These are phyloP conservation scores for Masticophis lateralis DNA, from an alignment of 2,797 vertebrate genomes.

Conservation along the genomic window DNA sequence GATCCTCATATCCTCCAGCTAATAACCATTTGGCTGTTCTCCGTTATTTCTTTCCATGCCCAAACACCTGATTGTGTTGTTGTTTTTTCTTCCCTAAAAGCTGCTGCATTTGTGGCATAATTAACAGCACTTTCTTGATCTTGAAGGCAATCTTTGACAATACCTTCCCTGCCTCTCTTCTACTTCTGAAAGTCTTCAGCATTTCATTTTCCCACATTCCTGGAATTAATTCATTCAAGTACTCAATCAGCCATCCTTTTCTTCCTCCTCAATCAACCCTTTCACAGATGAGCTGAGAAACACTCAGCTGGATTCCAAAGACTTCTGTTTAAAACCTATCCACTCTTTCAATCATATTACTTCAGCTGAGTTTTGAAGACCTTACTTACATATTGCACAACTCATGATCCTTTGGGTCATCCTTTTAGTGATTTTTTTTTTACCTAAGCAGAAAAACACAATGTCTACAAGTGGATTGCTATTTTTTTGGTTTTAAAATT, in stretches of 20 bases:
- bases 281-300: background rate
- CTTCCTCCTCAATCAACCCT: background rate
- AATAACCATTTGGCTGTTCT: background rate
- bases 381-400: background rate
- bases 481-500: background rate
- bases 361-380: background rate
- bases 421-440: background rate
- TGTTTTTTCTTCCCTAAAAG: background rate
- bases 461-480: background rate
- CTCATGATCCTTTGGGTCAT: background rate
- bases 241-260: background rate
- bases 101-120: background rate
- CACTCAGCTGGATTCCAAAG: background rate
- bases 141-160: background rate
- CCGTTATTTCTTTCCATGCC: background rate
- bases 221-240: background rate
- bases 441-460: background rate
- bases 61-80: background rate
- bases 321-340: background rate
- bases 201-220: background rate
- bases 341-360: background rate
- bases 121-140: background rate
- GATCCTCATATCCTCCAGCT: background rate
- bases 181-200: background rate
- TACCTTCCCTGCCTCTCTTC: background rate